Evolutionary conservation across 2,113 vertebrate species (phyloP), one percentile per base, ranked within the genome.

Genomic region (Megaleporinus macrocephalus): DNA sequence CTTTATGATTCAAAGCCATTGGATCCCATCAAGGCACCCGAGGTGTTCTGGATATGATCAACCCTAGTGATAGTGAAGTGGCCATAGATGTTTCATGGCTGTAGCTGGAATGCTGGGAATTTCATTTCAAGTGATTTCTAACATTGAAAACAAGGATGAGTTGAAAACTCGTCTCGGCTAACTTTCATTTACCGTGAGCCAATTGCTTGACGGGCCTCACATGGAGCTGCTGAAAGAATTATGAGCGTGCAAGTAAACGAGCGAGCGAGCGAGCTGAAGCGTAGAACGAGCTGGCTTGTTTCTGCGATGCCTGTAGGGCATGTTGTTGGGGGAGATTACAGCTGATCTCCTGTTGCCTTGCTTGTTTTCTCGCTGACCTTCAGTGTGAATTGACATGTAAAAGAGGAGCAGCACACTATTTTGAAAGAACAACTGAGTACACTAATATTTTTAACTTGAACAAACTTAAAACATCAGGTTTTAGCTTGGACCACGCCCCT

Each of bases 321-420:
- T 61, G 57, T 61, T 61, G 57, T 61, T 61, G 57, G n/a, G 57
- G 57, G 26, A 61, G 57, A 61, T 61, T 61, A 61, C 57, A 61
- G 24, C 57, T 24, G 57, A 61, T 26, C n/a, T 61, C 57, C 26
- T 26, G 22, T 61, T 61, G 57, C n/a, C 57, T 61, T 11, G n/a
- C 57, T 61, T 61, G 57, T 61, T 61, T 61, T 61, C 57, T 26
- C n/a, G 6, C n/a, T 61, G 57, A 61, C 57, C 57, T 61, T 61
- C 10, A 26, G 57, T 26, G 24, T 61, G n/a, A 61, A 61, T 61
- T 61, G 57, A 61, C 57, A 61, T 61, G 57, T 26, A 0, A 61
- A 26, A 3, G 57, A 12, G 20, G n/a, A 3, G 24, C 20, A 12
- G n/a, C n/a, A n/a, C n/a, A n/a, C n/a, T n/a, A n/a, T n/a, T n/a